Conservation (phyloP, 2,113 vertebrate genomes). For the Lontra canadensis region DNA sequence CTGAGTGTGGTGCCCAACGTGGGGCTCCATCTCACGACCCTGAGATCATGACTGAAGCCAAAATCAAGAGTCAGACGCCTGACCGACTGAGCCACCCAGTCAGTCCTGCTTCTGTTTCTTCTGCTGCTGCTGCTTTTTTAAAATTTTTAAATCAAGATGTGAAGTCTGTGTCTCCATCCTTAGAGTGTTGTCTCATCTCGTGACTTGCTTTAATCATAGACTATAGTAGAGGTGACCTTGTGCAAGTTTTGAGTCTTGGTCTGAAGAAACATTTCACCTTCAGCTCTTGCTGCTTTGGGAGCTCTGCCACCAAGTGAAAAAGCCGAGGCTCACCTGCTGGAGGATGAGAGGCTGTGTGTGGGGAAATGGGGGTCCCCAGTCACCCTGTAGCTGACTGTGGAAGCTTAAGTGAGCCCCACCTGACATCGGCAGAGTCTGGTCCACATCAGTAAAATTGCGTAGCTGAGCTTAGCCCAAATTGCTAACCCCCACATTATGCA, state of each 20-base stretch:
- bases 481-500: slow-evolving; percentile 12
- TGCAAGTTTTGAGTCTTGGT: not conserved
- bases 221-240: not conserved
- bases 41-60: not conserved
- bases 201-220: slow-evolving; percentile 13
- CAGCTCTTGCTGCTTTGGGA: slow-evolving; percentile 37
- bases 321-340: not conserved
- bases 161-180: not conserved
- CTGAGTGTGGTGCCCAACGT: not conserved
- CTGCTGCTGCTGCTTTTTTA: too few relatives aligned
- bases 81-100: not conserved
- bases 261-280: slow-evolving; percentile 10
- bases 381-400: not conserved
- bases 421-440: not conserved
- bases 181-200: not conserved
- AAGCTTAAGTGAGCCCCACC: not conserved
- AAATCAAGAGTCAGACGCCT: not conserved
- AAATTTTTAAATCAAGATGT: not conserved
- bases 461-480: slow-evolving; percentile 33
- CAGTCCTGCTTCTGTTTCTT: not conserved
- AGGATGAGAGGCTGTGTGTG: not conserved
- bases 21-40: not conserved
- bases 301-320: slow-evolving; percentile 8
- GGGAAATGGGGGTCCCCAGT: not conserved
- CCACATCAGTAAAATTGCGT: not conserved